Evolutionary conservation across 2,888 invertebrate species (phyloP).

Genomic region (Phyllotreta cruciferae): DNA sequence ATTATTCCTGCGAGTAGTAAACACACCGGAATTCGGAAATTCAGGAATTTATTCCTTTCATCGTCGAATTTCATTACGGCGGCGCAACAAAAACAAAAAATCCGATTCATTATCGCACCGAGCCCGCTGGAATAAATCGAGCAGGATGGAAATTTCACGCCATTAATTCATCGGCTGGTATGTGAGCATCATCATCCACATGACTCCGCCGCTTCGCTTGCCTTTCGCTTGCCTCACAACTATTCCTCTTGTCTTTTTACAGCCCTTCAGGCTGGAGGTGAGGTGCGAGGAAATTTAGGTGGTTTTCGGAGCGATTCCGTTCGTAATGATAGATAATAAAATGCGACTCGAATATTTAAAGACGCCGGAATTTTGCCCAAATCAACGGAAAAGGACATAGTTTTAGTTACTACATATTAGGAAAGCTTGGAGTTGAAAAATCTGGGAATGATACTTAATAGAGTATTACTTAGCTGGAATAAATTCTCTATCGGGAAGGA

Average conservation of each 20-base stretch:
- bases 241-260: not conserved
- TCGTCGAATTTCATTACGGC: constrained; percentile 25
- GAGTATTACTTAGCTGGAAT: no score
- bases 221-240: not conserved
- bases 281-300: constrained; percentile 5
- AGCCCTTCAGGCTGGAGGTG: constrained; percentile 12
- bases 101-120: constrained; percentile 25
- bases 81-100: constrained; percentile 19
- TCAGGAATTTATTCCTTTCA: constrained; percentile 19
- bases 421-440: no score
- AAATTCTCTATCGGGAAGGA: no score
- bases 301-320: no score
- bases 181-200: constrained; percentile 24
- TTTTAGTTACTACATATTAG: no score
- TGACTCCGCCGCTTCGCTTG: constrained; percentile 6
- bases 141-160: constrained; percentile 30
- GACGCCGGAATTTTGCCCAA: no score
- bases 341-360: no score
- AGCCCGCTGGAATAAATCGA: constrained; percentile 27
- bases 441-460: no score
- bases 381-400: no score
- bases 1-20: not conserved
- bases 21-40: not conserved
- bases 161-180: constrained; percentile 28
- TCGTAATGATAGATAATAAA: no score